phyloP scores from a whole-genome alignment of 1,140 invertebrate species.

The Myzus persicae region DNA sequence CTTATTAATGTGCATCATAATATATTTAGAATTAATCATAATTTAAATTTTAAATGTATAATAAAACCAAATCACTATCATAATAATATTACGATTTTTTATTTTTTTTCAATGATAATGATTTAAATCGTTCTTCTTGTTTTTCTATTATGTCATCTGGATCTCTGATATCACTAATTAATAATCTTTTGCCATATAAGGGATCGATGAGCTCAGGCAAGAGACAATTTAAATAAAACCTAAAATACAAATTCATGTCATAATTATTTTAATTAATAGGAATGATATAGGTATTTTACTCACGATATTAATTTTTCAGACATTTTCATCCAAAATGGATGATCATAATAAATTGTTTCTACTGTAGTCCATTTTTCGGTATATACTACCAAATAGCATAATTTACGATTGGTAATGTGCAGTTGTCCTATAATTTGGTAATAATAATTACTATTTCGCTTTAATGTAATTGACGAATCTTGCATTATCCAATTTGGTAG shows the following conservation, averaged over 20 bases:
- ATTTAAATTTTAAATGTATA: no score
- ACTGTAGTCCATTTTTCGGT: no score
- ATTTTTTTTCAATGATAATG: neutral
- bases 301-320: neutral
- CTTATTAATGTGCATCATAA: no score
- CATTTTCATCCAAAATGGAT: no score
- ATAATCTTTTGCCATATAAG: neutral
- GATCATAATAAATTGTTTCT: no score
- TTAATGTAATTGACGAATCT: neutral
- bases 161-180: neutral
- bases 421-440: constrained; percentile 22
- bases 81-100: neutral
- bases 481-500: neutral
- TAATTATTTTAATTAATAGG: neutral
- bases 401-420: neutral
- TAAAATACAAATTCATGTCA: neutral
- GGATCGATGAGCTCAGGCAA: neutral
- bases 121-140: neutral
- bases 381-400: constrained; percentile 23
- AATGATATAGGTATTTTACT: neutral
- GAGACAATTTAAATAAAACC: neutral
- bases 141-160: neutral
- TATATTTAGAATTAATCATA: no score
- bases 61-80: no score
- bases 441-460: neutral